Evolutionary conservation across 2,797 vertebrate species (phyloP).

Genomic region (Sebastes goodei): DNA sequence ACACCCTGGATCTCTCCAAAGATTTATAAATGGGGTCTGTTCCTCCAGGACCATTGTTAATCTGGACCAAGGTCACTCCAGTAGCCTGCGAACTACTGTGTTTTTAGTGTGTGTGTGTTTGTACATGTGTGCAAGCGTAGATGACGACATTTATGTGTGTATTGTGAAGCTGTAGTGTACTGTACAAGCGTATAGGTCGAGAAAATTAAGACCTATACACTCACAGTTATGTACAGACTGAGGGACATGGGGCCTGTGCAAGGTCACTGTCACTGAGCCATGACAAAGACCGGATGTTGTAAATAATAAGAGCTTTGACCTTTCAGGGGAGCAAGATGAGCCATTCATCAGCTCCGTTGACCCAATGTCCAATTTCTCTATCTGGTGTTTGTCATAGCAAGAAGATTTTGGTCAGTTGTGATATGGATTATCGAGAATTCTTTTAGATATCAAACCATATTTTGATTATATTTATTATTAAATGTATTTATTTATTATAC

Average conservation of each 20-base stretch:
- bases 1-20: constrained; percentile 23
- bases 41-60: constrained; percentile 58
- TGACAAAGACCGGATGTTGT: constrained; percentile 72
- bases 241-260: constrained; percentile 47
- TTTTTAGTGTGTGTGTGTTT: constrained; percentile 11
- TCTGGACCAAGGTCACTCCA: constrained; percentile 63
- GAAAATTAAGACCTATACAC: constrained; percentile 46
- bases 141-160: neutral
- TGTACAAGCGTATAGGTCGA: neutral
- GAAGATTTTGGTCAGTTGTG: neutral
- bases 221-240: constrained; percentile 42
- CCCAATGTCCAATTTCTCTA: constrained; percentile 41
- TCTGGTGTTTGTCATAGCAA: constrained; percentile 33
- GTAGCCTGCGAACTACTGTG: constrained; percentile 15
- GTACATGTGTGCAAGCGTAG: neutral
- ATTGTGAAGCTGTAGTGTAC: constrained; percentile 8
- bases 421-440: neutral
- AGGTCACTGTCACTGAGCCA: constrained; percentile 71
- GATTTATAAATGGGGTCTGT: constrained; percentile 48
- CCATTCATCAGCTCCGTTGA: constrained; percentile 62
- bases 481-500: no score
- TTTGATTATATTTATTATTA: neutral
- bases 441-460: neutral
- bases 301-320: constrained; percentile 76
- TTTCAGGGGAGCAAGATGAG: constrained; percentile 57